phyloP scores from a whole-genome alignment of 2,113 vertebrate species.

The Zosterops pallidus region DNA sequence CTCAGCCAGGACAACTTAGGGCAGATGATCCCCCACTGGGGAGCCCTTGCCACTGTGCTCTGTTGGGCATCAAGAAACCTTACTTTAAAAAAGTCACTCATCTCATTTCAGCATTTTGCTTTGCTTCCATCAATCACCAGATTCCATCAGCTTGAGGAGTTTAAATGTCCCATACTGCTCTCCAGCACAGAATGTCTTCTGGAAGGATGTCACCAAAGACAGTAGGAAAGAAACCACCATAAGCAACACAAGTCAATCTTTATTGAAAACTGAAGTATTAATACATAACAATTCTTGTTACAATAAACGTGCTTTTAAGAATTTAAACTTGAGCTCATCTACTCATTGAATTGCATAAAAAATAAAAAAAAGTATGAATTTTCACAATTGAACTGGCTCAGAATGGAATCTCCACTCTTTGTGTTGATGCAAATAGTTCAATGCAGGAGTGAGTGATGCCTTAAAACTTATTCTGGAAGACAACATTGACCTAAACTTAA shows the following conservation, averaged over 20 bases:
- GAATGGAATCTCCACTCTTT: constrained; percentile 75
- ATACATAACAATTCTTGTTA: constrained; percentile 86
- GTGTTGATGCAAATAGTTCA: constrained; percentile 64
- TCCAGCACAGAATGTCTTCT: background rate
- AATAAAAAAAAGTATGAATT: constrained; percentile 79
- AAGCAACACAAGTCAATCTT: constrained; percentile 88
- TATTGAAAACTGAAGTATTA: constrained; percentile 88
- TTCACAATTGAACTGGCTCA: constrained; percentile 81
- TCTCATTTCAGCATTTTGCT: background rate
- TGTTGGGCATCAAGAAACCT: background rate
- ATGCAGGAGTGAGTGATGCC: constrained; percentile 74
- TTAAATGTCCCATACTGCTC: background rate
- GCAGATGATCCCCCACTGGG: background rate
- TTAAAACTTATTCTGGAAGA: constrained; percentile 82
- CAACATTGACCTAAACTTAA: constrained; percentile 79
- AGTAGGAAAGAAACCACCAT: background rate
- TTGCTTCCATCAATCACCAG: background rate
- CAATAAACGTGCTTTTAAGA: constrained; percentile 87
- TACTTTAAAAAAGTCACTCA: background rate
- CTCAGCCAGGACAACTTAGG: background rate
- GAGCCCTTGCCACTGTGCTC: background rate
- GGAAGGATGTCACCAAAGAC: background rate
- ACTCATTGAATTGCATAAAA: constrained; percentile 84
- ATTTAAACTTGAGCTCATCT: constrained; percentile 82
- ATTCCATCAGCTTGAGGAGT: background rate